Evolutionary conservation across 2,113 vertebrate species (phyloP), one percentile per base, ranked within the genome.

Genomic region (Sisor rabdophorus): DNA sequence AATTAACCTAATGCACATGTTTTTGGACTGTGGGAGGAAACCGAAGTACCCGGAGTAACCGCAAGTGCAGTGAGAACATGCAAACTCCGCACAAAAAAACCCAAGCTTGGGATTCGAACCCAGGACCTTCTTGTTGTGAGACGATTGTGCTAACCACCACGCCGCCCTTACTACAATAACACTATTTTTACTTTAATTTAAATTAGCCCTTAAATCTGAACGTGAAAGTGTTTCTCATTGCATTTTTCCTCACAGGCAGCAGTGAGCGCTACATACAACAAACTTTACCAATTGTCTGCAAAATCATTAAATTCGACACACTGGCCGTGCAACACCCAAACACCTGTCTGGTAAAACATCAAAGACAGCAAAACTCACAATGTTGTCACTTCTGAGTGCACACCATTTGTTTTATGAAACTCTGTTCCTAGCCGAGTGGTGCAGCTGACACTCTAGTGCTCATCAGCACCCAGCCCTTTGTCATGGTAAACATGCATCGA

Each of bases 391-490:
- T 78, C 60, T 65, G 59, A 71, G 74, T 70, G 59, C 68, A 30
- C 26, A 15, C 63, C 63, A 63, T 82, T 75, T 64, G 81, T 79
- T 72, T 79, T 69, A 77, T 79, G 67, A 73, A 60, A 72, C 64
- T 78, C 54, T 67, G 19, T 48, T 59, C 77, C 48, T 26, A 26
- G 60, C 72, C 36, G 76, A 75, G 60, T 52, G 69, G 55, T 30
- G 53, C 64, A 71, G 71, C 64, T 70, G 75, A 77, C 47, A 24
- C 71, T 77, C 70, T 17, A 26, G 55, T 24, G 12, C 28, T 56
- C 47, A 61, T 58, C 28, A 80, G 54, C 48, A 73, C 36, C 40
- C 19, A 69, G 55, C 13, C 71, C 70, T 77, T 83, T 80, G 58
- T 73, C 32, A 83, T 80, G 78, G 58, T 71, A 80, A 82, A 80